Base-by-base conservation (phyloP, 35 echinoderm and acorn worm species). In the Acanthaster planci region DNA sequence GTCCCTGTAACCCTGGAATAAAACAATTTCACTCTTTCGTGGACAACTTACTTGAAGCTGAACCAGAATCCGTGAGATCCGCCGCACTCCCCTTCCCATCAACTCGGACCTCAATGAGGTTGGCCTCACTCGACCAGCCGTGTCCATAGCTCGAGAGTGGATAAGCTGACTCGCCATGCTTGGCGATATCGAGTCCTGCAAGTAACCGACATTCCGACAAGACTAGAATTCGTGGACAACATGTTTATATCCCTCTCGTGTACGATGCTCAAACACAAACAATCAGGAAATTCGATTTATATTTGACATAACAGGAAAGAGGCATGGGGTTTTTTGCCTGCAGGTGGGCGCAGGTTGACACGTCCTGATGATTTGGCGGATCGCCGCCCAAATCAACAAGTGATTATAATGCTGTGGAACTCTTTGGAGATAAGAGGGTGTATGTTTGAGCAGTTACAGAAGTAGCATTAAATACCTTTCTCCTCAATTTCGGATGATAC, bases 141-240 rank as follows among this genome's bases (percentile, higher is more conserved):
- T 86, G 82, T 18, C 90, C 90, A 52, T 97, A 97, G 40, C 87
- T 89, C 14, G 83, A 81, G 8, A 92, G 32, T 22, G 94, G 94
- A 76, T 97, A 97, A 0, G 94, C 94, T 8, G 94, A 84, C 53
- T 97, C 94, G 27, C 94, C 94, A 35, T 97, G 94, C 77, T 97
- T 93, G 1, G 84, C 54, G 53, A 97, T 93, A 91, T 97, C 95
- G 38, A 97, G 76, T 38, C 95, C 95, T 97, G 76, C 32, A 1
- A 81, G 53, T 55, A 42, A 77, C 47, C 60, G 85, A 44, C 38
- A 38, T 9, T n/a, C n/a, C n/a, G n/a, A n/a, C n/a, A n/a, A n/a
- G n/a, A n/a, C n/a, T n/a, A n/a, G n/a, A n/a, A n/a, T n/a, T n/a
- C n/a, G n/a, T n/a, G n/a, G n/a, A n/a, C n/a, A n/a, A n/a, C n/a